A percentile compares a stretch with the other conserved stretches of the same genome.
Conservation (phyloP, 2,888 invertebrate species). For the Lycia hirtaria region DNA sequence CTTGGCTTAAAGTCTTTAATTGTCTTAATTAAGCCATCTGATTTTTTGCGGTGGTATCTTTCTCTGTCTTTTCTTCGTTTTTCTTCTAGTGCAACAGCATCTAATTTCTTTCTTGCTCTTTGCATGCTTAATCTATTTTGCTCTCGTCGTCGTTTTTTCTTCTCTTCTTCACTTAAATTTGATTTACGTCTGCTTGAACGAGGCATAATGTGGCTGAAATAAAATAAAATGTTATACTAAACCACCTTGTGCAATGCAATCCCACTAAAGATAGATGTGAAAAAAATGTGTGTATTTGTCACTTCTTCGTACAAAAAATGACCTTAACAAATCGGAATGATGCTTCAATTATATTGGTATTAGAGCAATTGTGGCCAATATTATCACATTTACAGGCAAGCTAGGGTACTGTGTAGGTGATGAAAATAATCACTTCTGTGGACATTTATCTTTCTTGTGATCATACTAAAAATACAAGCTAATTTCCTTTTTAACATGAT, state of each 20-base stretch:
- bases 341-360: too few species aligned
- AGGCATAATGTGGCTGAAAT: slow-evolving; percentile 9
- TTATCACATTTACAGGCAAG: too few species aligned
- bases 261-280: background rate
- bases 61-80: slow-evolving; percentile 27
- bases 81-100: slow-evolving; percentile 25
- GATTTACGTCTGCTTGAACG: slow-evolving; percentile 18
- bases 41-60: slow-evolving; percentile 37
- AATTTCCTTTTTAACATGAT: too few species aligned
- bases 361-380: too few species aligned
- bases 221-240: background rate
- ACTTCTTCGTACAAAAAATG: too few species aligned
- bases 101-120: slow-evolving; percentile 26
- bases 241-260: background rate
- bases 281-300: background rate
- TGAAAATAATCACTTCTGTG: too few species aligned
- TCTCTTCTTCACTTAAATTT: slow-evolving; percentile 29
- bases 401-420: too few species aligned
- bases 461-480: too few species aligned
- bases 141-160: slow-evolving; percentile 30
- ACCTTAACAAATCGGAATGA: too few species aligned
- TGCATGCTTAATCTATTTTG: slow-evolving; percentile 35
- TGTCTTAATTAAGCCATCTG: slow-evolving; percentile 31
- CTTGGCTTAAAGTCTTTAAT: slow-evolving; percentile 37
- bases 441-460: too few species aligned